These are phyloP conservation scores for Polydesmus complanatus DNA, from an alignment of 2,888 invertebrate species.

Conservation along the genomic window DNA sequence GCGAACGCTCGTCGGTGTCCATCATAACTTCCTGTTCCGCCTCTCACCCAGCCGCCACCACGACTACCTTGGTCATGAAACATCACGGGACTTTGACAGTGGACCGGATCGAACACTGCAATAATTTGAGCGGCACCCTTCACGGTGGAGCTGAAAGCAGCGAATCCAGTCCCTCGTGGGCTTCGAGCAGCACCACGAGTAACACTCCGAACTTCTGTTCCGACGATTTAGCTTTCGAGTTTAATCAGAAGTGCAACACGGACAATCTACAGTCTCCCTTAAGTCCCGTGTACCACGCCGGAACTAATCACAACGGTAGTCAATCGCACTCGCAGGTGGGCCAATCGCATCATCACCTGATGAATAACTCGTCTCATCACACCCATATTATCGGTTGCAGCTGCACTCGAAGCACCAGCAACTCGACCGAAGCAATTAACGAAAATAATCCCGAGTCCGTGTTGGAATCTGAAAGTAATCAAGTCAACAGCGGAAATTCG, in stretches of 20 bases:
- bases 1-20: not conserved
- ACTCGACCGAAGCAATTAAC: not conserved
- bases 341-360: constrained; percentile 9
- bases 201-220: constrained; percentile 22
- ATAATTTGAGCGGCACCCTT: not conserved
- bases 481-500: not conserved
- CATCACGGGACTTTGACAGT: constrained; percentile 15
- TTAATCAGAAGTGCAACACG: constrained; percentile 14
- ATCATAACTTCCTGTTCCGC: not conserved
- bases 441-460: not conserved
- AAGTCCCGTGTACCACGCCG: not conserved
- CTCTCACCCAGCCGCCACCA: not conserved
- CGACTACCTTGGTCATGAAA: constrained; percentile 10
- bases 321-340: constrained; percentile 7
- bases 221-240: constrained; percentile 17
- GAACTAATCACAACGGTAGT: not conserved
- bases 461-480: not conserved
- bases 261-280: constrained; percentile 13
- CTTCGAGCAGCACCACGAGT: constrained; percentile 21
- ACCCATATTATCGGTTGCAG: not conserved
- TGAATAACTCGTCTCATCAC: not conserved
- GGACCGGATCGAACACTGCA: constrained; percentile 11
- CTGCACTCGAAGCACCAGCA: not conserved
- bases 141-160: constrained; percentile 8
- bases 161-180: constrained; percentile 23